Conservation (phyloP, 2,888 invertebrate species). For the Diachrysia chrysitis region DNA sequence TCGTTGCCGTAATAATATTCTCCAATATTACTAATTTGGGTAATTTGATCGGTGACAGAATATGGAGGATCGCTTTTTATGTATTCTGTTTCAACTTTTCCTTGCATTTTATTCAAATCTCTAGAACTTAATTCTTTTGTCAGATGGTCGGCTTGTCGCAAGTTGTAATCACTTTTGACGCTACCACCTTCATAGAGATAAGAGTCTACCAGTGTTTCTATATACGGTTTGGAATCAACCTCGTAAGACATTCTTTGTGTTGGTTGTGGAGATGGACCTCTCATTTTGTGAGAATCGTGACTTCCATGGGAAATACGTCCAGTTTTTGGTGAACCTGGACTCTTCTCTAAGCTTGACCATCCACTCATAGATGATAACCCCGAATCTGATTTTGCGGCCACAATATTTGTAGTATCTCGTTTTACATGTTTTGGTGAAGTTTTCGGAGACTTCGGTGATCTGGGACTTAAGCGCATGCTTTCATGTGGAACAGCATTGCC, state of each 20-base stretch:
- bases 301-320: slow-evolving; percentile 78
- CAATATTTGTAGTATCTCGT: slow-evolving; percentile 90
- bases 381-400: slow-evolving; percentile 95
- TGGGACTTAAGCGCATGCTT: slow-evolving; percentile 90
- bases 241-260: slow-evolving; percentile 80
- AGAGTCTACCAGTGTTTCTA: slow-evolving; percentile 90
- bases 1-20: slow-evolving; percentile 87
- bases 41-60: slow-evolving; percentile 70
- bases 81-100: slow-evolving; percentile 73
- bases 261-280: slow-evolving; percentile 80
- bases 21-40: slow-evolving; percentile 76
- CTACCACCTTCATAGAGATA: slow-evolving; percentile 77
- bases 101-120: slow-evolving; percentile 77
- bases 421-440: slow-evolving; percentile 92
- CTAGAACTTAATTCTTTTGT: slow-evolving; percentile 74
- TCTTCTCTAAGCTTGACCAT: slow-evolving; percentile 95
- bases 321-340: slow-evolving; percentile 94
- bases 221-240: slow-evolving; percentile 83
- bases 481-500: slow-evolving; percentile 75
- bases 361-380: slow-evolving; percentile 96
- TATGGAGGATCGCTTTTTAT: slow-evolving; percentile 74
- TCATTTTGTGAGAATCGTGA: slow-evolving; percentile 82
- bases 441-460: slow-evolving; percentile 93
- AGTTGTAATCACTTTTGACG: slow-evolving; percentile 76
- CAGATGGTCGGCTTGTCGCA: slow-evolving; percentile 70